Evolutionary conservation across 2,113 vertebrate species (phyloP).

Genomic region (Protobothrops mucrosquamatus): DNA sequence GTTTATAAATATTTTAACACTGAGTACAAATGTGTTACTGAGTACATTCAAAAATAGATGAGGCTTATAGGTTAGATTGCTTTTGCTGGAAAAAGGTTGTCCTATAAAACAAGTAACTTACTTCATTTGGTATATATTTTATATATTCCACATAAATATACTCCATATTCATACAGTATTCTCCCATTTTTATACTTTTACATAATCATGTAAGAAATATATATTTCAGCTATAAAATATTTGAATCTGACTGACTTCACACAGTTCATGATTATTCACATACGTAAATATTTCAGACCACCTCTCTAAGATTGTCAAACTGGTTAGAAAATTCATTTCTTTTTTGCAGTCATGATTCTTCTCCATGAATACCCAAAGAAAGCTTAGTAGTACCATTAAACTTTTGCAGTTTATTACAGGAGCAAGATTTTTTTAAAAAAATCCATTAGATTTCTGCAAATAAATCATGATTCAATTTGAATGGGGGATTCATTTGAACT

Average conservation of each 20-base stretch:
- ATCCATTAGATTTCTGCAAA: background rate
- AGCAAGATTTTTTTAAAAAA: too few species aligned
- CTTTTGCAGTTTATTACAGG: too few species aligned
- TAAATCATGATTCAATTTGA: background rate
- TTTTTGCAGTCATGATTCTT: too few species aligned
- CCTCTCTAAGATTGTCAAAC: background rate
- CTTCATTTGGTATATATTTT: background rate
- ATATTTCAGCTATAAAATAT: background rate
- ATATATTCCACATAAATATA: background rate
- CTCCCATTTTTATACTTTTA: background rate
- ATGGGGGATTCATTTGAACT: background rate
- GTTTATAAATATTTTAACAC: background rate
- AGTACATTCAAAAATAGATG: background rate
- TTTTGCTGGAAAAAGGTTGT: background rate
- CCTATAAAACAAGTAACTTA: background rate
- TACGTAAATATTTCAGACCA: background rate
- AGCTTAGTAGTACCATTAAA: too few species aligned
- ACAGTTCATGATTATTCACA: background rate
- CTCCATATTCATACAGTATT: background rate
- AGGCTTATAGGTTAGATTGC: background rate
- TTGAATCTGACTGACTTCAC: background rate
- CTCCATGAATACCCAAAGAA: too few species aligned
- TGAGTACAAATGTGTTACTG: background rate
- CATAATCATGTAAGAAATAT: background rate
- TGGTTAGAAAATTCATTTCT: background rate